A percentile compares a stretch with the other conserved stretches of the same genome.
These are phyloP conservation scores for Phalacrocorax pelagicus DNA, from an alignment of 2,113 vertebrate species.

Conservation along the genomic window DNA sequence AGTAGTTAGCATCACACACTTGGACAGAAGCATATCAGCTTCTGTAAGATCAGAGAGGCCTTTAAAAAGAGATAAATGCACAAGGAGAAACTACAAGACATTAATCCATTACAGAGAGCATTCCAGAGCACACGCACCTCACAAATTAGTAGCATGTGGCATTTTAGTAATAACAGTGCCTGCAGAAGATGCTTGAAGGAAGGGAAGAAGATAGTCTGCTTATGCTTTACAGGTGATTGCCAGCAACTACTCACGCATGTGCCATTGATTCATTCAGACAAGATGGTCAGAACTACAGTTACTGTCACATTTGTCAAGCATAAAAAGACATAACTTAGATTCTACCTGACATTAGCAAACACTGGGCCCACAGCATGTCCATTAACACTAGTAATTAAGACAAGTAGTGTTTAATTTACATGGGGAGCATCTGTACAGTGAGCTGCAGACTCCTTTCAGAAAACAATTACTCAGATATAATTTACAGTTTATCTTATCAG, in stretches of 20 bases:
- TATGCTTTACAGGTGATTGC: not conserved
- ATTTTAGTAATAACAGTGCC: not conserved
- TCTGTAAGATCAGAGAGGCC: not conserved
- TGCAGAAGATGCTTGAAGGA: not conserved
- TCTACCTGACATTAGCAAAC: not conserved
- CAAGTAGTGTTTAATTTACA: not conserved
- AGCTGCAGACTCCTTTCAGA: not conserved
- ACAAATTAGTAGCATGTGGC: not conserved
- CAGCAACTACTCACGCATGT: not conserved
- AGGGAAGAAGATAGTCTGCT: not conserved
- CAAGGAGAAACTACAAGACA: not conserved
- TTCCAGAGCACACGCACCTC: not conserved
- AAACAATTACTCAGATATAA: not conserved
- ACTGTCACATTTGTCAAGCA: not conserved
- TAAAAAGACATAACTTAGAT: not conserved
- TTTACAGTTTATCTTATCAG: not conserved
- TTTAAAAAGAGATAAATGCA: not conserved
- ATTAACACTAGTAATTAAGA: conserved; percentile 16
- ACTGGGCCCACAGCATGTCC: not conserved
- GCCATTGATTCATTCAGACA: not conserved
- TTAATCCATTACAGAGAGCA: too few relatives aligned
- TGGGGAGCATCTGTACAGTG: not conserved
- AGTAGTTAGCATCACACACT: not conserved
- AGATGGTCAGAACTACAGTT: not conserved
- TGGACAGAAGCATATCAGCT: not conserved